Evolutionary conservation across 2,888 invertebrate species (phyloP).

Genomic region (Byasa hedistus): DNA sequence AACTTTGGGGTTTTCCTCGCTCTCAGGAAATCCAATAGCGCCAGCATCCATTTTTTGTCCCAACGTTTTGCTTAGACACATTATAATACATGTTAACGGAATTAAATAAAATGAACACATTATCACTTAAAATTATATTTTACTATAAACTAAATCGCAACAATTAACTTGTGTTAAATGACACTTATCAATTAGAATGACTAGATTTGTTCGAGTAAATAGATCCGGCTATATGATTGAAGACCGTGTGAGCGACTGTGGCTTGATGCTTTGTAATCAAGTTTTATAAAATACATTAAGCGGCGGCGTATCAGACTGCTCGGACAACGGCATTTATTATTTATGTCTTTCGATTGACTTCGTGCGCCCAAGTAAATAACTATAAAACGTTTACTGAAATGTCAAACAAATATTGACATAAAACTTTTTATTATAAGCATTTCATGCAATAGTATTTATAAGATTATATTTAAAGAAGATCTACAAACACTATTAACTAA

Average conservation of each 20-base stretch:
- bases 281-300: constrained; percentile 44
- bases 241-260: constrained; percentile 41
- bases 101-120: constrained; percentile 20
- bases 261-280: constrained; percentile 41
- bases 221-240: constrained; percentile 19
- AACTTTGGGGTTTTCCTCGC: constrained; percentile 56
- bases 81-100: constrained; percentile 40
- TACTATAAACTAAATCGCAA: neutral
- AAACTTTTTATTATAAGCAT: too few relatives aligned
- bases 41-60: constrained; percentile 44
- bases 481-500: too few relatives aligned
- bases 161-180: neutral
- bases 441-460: too few relatives aligned
- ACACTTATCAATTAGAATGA: constrained; percentile 12
- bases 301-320: constrained; percentile 31
- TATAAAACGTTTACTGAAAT: too few relatives aligned
- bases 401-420: too few relatives aligned
- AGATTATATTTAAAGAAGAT: too few relatives aligned
- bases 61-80: constrained; percentile 34
- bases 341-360: neutral
- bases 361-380: neutral
- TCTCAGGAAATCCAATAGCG: constrained; percentile 67
- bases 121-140: neutral
- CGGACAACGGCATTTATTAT: neutral
- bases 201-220: constrained; percentile 1